Percentiles rank a stretch among this genome's conserved stretches.
Evolutionary conservation across 2,113 vertebrate species (phyloP).

Genomic region (Tenebrosternarchus preto): DNA sequence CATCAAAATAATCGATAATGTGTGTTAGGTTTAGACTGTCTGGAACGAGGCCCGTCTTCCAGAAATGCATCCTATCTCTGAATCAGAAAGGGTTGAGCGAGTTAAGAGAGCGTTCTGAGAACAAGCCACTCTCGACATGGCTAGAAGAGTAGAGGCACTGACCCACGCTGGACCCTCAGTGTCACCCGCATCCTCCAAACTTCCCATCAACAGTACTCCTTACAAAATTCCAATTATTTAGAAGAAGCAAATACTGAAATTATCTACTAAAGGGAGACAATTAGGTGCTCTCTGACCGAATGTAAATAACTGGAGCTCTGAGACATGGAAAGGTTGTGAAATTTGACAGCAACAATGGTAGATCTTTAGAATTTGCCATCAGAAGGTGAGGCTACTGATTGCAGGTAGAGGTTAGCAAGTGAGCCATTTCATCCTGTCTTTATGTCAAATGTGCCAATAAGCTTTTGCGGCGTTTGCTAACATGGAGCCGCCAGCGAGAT

Average conservation of each 20-base stretch:
- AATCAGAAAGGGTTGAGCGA: background rate
- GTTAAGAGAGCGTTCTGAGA: background rate
- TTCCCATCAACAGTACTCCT: background rate
- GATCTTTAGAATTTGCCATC: background rate
- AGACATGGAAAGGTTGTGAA: conserved; percentile 6
- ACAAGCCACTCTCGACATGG: background rate
- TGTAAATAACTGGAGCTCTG: conserved; percentile 9
- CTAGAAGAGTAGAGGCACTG: conserved; percentile 28
- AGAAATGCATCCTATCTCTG: background rate
- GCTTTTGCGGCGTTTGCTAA: background rate
- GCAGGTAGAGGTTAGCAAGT: conserved; percentile 1
- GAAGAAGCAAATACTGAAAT: conserved; percentile 14
- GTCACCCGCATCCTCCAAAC: background rate
- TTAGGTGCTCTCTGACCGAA: background rate
- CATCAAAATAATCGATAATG: too few species aligned
- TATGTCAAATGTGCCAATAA: background rate
- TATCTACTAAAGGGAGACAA: background rate
- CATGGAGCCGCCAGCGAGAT: background rate
- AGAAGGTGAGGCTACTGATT: background rate
- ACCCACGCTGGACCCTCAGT: conserved; percentile 18
- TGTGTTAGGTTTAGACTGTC: too few species aligned
- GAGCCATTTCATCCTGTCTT: background rate
- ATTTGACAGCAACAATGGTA: background rate
- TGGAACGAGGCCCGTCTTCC: too few species aligned
- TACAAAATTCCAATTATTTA: conserved; percentile 18